phyloP scores from a whole-genome alignment of 37 sponge, comb jelly and placozoan species.

The Lycopodina hypogea region DNA sequence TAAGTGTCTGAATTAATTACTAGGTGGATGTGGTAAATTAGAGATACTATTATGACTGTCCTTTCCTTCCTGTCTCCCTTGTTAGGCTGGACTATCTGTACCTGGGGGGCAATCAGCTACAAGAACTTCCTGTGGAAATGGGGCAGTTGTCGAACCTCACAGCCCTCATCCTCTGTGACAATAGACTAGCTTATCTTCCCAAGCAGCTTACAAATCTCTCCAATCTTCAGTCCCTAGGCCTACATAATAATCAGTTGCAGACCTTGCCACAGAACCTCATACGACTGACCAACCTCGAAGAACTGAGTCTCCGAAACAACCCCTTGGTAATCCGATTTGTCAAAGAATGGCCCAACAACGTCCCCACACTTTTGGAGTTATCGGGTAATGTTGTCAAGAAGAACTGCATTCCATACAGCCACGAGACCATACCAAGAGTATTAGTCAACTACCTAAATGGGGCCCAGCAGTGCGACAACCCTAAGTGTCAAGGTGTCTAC shows the following conservation, averaged over 20 bases:
- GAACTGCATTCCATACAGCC: constrained; percentile 48
- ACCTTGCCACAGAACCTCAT: constrained; percentile 71
- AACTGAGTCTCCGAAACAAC: constrained; percentile 82
- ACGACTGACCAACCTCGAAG: constrained; percentile 59
- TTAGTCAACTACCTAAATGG: constrained; percentile 56
- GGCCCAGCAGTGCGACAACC: constrained; percentile 82
- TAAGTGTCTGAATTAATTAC: not conserved
- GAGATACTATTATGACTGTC: too few species aligned
- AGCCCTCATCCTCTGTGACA: constrained; percentile 65
- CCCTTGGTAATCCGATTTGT: constrained; percentile 80
- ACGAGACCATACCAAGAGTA: constrained; percentile 28
- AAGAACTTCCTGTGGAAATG: constrained; percentile 59
- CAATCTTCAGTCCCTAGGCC: constrained; percentile 61
- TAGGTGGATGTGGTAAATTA: not conserved
- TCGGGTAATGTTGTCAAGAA: constrained; percentile 53
- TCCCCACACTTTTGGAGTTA: constrained; percentile 74
- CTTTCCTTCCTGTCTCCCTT: not conserved
- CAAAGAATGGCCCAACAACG: constrained; percentile 52
- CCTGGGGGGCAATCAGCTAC: constrained; percentile 81
- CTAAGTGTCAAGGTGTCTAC: constrained; percentile 84
- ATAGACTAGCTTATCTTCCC: constrained; percentile 63
- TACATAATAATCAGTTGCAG: constrained; percentile 80
- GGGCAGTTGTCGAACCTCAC: constrained; percentile 52
- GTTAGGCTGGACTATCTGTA: constrained; percentile 70
- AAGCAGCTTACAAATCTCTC: constrained; percentile 49